Evolutionary conservation across 2,797 vertebrate genomes (phyloP).

Genomic region (Psittacula echo): DNA sequence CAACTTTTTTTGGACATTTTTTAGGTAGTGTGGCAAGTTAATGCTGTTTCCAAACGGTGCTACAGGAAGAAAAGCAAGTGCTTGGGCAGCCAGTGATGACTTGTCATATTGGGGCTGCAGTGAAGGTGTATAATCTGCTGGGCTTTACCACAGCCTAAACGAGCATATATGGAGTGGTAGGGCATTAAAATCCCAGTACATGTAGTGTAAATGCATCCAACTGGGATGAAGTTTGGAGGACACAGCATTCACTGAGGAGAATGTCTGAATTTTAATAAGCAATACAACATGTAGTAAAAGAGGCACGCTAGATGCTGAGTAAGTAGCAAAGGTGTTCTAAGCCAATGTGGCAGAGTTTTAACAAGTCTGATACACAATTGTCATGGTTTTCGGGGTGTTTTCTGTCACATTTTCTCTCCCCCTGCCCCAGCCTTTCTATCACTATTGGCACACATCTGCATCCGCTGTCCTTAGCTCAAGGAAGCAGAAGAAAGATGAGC

Average conservation of each 20-base stretch:
- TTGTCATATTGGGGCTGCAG: not conserved
- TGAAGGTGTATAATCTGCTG: not conserved
- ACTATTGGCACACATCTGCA: not conserved
- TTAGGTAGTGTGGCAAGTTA: not conserved
- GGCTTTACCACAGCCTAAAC: not conserved
- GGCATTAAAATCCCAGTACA: not conserved
- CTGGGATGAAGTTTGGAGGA: not conserved
- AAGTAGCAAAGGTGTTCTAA: not conserved
- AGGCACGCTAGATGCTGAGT: not conserved
- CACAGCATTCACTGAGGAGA: not conserved
- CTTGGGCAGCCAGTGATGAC: not conserved
- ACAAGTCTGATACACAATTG: not conserved
- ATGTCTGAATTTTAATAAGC: not conserved
- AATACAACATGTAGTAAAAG: not conserved
- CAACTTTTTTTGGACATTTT: not conserved
- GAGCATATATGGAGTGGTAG: not conserved
- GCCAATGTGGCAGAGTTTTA: not conserved
- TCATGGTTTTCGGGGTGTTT: not conserved
- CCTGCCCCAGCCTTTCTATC: not conserved
- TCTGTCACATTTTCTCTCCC: not conserved
- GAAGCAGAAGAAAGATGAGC: not conserved
- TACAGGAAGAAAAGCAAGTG: not conserved
- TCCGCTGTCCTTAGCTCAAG: not conserved
- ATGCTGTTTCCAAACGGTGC: not conserved
- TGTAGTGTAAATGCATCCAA: not conserved